Percentiles rank a stretch among this genome's conserved stretches.
Evolutionary conservation across 2,797 vertebrate species (phyloP).

Genomic region (Rhyacichthys aspro): DNA sequence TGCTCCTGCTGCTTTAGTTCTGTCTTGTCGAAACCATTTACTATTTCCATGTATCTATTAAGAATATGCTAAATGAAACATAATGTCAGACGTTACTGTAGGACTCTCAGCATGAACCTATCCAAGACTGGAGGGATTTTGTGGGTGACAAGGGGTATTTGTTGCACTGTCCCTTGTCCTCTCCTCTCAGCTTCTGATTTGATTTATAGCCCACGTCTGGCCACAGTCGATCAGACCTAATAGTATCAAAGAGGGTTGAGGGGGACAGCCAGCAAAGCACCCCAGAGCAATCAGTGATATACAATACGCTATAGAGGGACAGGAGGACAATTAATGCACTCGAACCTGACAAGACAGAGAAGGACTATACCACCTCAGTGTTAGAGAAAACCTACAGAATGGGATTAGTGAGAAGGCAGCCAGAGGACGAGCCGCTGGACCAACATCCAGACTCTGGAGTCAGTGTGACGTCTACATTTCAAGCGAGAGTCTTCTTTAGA

Average conservation of each 20-base stretch:
- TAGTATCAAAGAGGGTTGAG: slow-evolving; percentile 49
- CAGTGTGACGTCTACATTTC: slow-evolving; percentile 9
- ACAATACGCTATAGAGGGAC: slow-evolving; percentile 6
- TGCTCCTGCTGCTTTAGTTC: not conserved
- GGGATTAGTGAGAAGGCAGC: slow-evolving; percentile 1
- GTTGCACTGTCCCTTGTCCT: slow-evolving; percentile 25
- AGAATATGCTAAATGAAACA: not conserved
- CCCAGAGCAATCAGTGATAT: slow-evolving; percentile 10
- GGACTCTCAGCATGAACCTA: slow-evolving; percentile 26
- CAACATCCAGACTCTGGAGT: slow-evolving; percentile 6
- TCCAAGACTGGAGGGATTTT: too few relatives aligned
- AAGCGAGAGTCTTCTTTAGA: not conserved
- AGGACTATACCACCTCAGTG: slow-evolving; percentile 5
- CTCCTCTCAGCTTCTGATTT: slow-evolving; percentile 48
- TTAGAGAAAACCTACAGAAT: slow-evolving; percentile 19
- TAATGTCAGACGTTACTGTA: not conserved
- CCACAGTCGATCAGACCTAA: slow-evolving; percentile 50
- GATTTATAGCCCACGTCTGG: slow-evolving; percentile 57
- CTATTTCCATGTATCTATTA: not conserved
- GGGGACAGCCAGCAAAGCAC: slow-evolving; percentile 20
- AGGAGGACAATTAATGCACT: slow-evolving; percentile 30
- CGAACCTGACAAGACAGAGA: slow-evolving; percentile 17
- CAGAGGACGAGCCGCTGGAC: slow-evolving; percentile 13
- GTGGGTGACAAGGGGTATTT: too few relatives aligned
- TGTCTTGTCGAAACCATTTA: not conserved